Evolutionary conservation across 2,888 invertebrate genomes (phyloP), one percentile per base, ranked within the genome.

Genomic region (Anagyrus pseudococci): DNA sequence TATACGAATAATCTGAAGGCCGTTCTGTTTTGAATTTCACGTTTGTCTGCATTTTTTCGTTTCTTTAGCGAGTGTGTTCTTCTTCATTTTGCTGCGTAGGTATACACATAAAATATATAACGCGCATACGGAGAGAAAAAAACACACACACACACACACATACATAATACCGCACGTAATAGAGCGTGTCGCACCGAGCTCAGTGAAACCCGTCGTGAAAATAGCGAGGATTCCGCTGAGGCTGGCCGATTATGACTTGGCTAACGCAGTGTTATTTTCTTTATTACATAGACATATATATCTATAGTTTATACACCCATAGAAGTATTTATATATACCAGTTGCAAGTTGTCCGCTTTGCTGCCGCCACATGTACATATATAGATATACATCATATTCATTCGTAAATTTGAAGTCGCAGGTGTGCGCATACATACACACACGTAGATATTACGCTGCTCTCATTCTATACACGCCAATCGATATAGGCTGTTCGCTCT

Each of bases 261-360:
- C 56, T 62, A 48, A 20, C 20, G 66, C 66, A 58, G 40, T 59
- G 37, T 66, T 50, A 58, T 61, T 58, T 54, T 50, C 25, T 55
- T 23, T 50, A 26, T 54, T 17, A 20, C 48, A 58, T 61, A 55
- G 43, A 47, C n/a, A n/a, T n/a, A n/a, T n/a, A n/a, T n/a, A n/a
- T n/a, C n/a, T n/a, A n/a, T n/a, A n/a, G n/a, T n/a, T n/a, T n/a
- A n/a, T n/a, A n/a, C n/a, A n/a, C n/a, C n/a, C n/a, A n/a, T n/a
- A n/a, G n/a, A n/a, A n/a, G n/a, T n/a, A n/a, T n/a, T n/a, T n/a
- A n/a, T n/a, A n/a, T n/a, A n/a, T n/a, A 47, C 46, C 7, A 62
- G 54, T 58, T 65, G 65, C 62, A 62, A 62, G 62, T 66, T 66
- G 62, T 66, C 58, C 62, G 66, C 62, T 66, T 66, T 37, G 33